A percentile compares a stretch with the other conserved stretches of the same genome.
Conservation (phyloP, 2,888 invertebrate genomes). For the Limnephilus marmoratus region DNA sequence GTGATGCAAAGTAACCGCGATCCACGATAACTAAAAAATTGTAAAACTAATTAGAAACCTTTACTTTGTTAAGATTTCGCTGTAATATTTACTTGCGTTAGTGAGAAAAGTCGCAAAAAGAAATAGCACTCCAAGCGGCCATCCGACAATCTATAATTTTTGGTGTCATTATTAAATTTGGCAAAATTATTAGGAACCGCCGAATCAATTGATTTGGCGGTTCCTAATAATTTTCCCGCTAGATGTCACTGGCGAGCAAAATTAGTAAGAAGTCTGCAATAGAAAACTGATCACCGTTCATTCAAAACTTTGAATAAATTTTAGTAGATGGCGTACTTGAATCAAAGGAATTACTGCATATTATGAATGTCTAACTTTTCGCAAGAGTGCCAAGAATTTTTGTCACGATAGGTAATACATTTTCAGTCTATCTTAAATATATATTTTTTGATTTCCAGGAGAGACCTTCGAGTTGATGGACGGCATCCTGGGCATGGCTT, state of each 20-base stretch:
- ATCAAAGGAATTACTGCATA: not conserved
- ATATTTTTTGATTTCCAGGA: constrained; percentile 70
- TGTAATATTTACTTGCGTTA: too few species aligned
- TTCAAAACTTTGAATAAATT: not conserved
- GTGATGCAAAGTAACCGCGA: too few species aligned
- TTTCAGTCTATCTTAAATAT: not conserved
- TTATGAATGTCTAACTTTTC: too few species aligned
- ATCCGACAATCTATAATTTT: not conserved
- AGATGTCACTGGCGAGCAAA: not conserved
- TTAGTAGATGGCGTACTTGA: not conserved
- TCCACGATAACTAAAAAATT: too few species aligned
- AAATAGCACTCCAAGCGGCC: not conserved
- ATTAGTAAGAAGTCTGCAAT: not conserved
- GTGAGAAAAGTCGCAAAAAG: too few species aligned
- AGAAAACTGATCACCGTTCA: too few species aligned
- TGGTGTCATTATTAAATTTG: too few species aligned
- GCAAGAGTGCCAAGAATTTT: too few species aligned
- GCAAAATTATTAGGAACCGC: too few species aligned
- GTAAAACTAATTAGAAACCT: too few species aligned
- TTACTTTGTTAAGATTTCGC: too few species aligned
- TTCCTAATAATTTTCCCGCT: not conserved
- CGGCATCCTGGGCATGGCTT: constrained; percentile 82
- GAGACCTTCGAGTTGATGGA: constrained; percentile 86
- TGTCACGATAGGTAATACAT: too few species aligned
- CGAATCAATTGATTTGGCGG: not conserved